phyloP scores from a whole-genome alignment of 2,888 invertebrate species.

The Thecocarcelia acutangulata region DNA sequence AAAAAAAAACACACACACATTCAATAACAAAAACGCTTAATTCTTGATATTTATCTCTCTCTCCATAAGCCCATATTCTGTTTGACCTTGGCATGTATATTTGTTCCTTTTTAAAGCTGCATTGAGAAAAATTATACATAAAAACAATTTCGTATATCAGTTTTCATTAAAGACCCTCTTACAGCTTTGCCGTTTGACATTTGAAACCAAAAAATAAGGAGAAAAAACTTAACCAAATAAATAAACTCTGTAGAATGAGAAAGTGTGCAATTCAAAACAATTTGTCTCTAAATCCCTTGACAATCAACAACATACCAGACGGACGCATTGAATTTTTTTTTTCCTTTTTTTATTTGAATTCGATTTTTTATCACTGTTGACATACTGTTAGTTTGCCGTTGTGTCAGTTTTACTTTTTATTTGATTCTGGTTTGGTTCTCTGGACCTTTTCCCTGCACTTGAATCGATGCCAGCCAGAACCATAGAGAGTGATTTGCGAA shows the following conservation, averaged over 20 bases:
- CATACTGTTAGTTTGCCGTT: slow-evolving; percentile 12
- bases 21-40: too few relatives aligned
- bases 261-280: slow-evolving; percentile 53
- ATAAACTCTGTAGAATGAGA: slow-evolving; percentile 32
- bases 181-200: not conserved
- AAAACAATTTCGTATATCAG: too few relatives aligned
- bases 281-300: slow-evolving; percentile 57
- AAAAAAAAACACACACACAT: too few relatives aligned
- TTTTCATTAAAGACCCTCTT: not conserved
- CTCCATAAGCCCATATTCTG: too few relatives aligned
- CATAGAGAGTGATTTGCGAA: not conserved
- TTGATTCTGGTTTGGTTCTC: slow-evolving; percentile 1
- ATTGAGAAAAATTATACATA: too few relatives aligned
- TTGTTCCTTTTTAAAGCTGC: too few relatives aligned
- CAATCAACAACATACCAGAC: slow-evolving; percentile 47
- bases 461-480: not conserved
- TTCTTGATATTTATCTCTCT: too few relatives aligned
- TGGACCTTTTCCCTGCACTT: not conserved
- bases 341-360: slow-evolving; percentile 10
- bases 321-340: slow-evolving; percentile 15
- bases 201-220: not conserved
- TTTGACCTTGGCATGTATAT: too few relatives aligned
- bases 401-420: slow-evolving; percentile 18
- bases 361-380: slow-evolving; percentile 13
- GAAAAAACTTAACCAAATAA: slow-evolving; percentile 17